Evolutionary conservation across 2,113 vertebrate genomes (phyloP).

Genomic region (Hyperoodon ampullatus): DNA sequence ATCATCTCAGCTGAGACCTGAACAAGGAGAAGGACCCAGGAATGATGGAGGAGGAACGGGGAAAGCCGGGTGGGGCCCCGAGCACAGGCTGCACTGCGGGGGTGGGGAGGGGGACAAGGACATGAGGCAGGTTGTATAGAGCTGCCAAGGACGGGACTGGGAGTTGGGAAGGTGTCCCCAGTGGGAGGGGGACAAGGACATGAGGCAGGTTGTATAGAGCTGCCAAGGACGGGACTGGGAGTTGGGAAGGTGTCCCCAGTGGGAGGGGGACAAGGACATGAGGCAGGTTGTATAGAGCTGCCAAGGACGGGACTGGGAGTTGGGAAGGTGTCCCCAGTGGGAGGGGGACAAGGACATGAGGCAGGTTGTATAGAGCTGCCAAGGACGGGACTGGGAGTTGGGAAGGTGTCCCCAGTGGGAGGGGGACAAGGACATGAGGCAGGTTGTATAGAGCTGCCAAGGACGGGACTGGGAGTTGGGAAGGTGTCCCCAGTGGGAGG

Average conservation of each 20-base stretch:
- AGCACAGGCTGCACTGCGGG: neutral
- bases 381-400: rapidly evolving
- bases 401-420: neutral
- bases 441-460: neutral
- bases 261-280: rapidly evolving
- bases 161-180: neutral
- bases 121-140: rapidly evolving
- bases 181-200: no score
- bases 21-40: neutral
- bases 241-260: rapidly evolving
- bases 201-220: rapidly evolving
- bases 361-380: neutral
- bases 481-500: rapidly evolving
- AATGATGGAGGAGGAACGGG: neutral
- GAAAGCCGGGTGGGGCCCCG: neutral
- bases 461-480: rapidly evolving
- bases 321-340: neutral
- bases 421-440: rapidly evolving
- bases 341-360: rapidly evolving
- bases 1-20: neutral
- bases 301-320: rapidly evolving
- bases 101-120: neutral
- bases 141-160: rapidly evolving
- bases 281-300: neutral
- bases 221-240: rapidly evolving